These are phyloP conservation scores for Peromyscus polionotus DNA, from an alignment of 2,113 vertebrate genomes.

Conservation along the genomic window DNA sequence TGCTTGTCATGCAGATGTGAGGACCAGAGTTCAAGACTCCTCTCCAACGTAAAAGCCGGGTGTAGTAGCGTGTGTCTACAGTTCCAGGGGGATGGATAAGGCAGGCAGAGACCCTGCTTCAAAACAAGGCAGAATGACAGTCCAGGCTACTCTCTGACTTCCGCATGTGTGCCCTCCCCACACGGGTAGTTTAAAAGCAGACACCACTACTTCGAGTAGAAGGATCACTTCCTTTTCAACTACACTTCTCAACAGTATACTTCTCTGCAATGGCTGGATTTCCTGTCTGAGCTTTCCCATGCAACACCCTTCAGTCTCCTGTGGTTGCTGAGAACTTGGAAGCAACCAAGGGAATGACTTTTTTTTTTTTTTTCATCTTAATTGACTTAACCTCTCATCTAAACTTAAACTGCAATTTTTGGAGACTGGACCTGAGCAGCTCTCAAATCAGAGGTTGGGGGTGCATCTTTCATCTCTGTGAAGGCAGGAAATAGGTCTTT, in stretches of 20 bases:
- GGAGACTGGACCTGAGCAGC: not conserved
- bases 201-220: not conserved
- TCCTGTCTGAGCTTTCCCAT: not conserved
- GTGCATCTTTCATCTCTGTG: not conserved
- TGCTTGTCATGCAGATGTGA: not conserved
- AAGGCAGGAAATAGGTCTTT: not conserved
- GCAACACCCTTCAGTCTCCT: not conserved
- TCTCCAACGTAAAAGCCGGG: not conserved
- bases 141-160: not conserved
- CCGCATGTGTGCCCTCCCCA: no score
- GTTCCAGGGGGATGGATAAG: not conserved
- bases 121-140: not conserved
- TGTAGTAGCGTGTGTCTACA: not conserved
- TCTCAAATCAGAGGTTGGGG: not conserved
- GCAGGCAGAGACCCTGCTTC: not conserved
- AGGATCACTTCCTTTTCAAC: not conserved
- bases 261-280: not conserved
- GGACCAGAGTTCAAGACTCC: not conserved
- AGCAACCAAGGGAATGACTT: not conserved
- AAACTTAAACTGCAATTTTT: not conserved
- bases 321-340: not conserved
- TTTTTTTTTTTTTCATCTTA: not conserved
- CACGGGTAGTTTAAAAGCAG: not conserved
- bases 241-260: not conserved
- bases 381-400: constrained; percentile 28